Evolutionary conservation across 2,797 vertebrate genomes (phyloP).

Genomic region (Nyctalus aviator): DNA sequence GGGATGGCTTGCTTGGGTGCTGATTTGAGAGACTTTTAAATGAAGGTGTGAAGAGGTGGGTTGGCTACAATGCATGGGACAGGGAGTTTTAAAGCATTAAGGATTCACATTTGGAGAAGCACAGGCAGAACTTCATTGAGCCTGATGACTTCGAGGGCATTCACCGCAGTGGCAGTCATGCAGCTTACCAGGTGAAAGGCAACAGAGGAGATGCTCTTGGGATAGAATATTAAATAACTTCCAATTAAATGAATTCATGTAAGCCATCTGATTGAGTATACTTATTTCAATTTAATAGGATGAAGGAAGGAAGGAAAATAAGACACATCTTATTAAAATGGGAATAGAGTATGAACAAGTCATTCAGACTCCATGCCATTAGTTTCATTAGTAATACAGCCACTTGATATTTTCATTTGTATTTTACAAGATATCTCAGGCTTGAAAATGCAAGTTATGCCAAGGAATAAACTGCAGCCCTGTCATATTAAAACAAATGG

Average conservation of each 20-base stretch:
- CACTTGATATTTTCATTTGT: not conserved
- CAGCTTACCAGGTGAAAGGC: not conserved
- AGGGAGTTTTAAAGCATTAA: not conserved
- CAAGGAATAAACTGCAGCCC: not conserved
- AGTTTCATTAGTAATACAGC: slow-evolving; percentile 2
- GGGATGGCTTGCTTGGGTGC: not conserved
- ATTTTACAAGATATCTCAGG: not conserved
- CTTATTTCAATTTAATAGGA: not conserved
- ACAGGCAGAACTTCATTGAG: not conserved
- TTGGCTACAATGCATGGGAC: not conserved
- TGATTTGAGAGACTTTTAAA: not conserved
- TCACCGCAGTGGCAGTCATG: not conserved
- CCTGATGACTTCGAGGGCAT: not conserved
- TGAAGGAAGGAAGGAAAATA: not conserved
- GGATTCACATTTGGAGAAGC: not conserved
- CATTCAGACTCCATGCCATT: not conserved
- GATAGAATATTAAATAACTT: not conserved
- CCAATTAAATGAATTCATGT: not conserved
- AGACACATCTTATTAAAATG: slow-evolving; percentile 4
- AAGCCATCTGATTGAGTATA: not conserved
- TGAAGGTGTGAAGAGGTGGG: not conserved
- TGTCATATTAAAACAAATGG: not conserved
- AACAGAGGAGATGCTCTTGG: not conserved
- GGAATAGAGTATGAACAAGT: not conserved
- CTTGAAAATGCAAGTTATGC: not conserved